These are phyloP conservation scores for Neodiprion virginianus DNA, from an alignment of 1,140 invertebrate species.

Conservation along the genomic window DNA sequence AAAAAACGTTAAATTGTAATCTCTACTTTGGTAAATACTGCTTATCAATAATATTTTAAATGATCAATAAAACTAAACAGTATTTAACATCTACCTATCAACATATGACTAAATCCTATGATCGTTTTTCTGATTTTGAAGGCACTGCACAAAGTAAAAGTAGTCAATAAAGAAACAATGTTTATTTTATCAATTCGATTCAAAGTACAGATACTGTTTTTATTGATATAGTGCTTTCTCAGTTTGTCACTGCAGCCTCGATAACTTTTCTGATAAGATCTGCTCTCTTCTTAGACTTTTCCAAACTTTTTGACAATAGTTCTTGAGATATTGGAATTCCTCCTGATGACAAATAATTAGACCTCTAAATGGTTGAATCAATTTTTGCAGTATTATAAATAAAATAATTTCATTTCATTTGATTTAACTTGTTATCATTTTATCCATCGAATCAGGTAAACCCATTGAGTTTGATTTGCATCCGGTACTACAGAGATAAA, in stretches of 20 bases:
- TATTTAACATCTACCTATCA: not conserved
- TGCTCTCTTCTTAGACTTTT: slow-evolving; percentile 49
- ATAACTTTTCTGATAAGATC: slow-evolving; percentile 52
- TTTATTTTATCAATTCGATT: too few relatives aligned
- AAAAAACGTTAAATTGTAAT: too few relatives aligned
- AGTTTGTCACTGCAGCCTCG: slow-evolving; percentile 41
- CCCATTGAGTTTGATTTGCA: too few relatives aligned
- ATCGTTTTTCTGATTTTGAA: not conserved
- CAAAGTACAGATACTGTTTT: too few relatives aligned
- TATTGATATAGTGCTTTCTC: not conserved
- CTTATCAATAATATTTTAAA: not conserved
- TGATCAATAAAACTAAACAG: not conserved
- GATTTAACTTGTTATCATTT: too few relatives aligned
- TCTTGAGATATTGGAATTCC: slow-evolving; percentile 53
- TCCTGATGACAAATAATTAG: slow-evolving; percentile 44
- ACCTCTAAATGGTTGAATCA: slow-evolving; percentile 18
- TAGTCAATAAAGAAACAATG: too few relatives aligned
- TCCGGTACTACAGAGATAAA: too few relatives aligned
- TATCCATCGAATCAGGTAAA: too few relatives aligned
- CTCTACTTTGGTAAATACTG: too few relatives aligned
- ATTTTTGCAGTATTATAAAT: too few relatives aligned
- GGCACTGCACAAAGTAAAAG: not conserved
- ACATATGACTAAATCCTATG: not conserved
- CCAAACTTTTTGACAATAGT: slow-evolving; percentile 50
- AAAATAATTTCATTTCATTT: too few relatives aligned